phyloP scores from a whole-genome alignment of 92 coral and sea anemone species.

The Zoanthus sociatus region DNA sequence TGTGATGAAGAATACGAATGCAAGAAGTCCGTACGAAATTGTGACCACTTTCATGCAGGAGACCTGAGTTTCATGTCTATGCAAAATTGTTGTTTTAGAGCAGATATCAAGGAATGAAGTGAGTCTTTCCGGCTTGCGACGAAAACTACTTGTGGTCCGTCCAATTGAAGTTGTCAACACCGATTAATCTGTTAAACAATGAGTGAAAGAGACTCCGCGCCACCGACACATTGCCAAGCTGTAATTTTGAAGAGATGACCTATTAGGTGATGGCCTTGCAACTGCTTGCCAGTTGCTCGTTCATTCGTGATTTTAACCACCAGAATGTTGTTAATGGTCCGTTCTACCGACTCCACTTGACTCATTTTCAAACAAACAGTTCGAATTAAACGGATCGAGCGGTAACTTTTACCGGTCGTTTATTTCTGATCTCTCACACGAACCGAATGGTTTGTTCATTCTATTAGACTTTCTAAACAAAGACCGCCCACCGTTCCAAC shows the following conservation, averaged over 20 bases:
- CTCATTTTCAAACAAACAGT: conserved; percentile 44
- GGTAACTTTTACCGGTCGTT: conserved; percentile 61
- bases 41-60: conserved; percentile 16
- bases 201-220: conserved; percentile 80
- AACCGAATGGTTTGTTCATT: conserved; percentile 93
- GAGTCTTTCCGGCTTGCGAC: conserved; percentile 79
- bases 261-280: neutral
- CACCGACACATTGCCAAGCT: conserved; percentile 80
- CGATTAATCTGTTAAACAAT: conserved; percentile 96
- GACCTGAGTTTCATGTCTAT: conserved; percentile 40
- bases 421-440: conserved; percentile 72
- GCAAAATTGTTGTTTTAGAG: conserved; percentile 56
- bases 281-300: neutral
- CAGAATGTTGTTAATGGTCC: neutral
- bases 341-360: conserved; percentile 11
- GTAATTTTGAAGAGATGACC: conserved; percentile 52
- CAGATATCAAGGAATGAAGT: conserved; percentile 67
- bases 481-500: conserved; percentile 98
- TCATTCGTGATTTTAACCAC: conserved; percentile 16
- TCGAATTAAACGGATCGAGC: conserved; percentile 58
- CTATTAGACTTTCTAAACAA: conserved; percentile 96
- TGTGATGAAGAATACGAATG: conserved; percentile 10
- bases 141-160: conserved; percentile 81
- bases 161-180: conserved; percentile 99
- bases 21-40: conserved; percentile 8